Conservation (phyloP, 2,888 invertebrate genomes). For the Apamea anceps region DNA sequence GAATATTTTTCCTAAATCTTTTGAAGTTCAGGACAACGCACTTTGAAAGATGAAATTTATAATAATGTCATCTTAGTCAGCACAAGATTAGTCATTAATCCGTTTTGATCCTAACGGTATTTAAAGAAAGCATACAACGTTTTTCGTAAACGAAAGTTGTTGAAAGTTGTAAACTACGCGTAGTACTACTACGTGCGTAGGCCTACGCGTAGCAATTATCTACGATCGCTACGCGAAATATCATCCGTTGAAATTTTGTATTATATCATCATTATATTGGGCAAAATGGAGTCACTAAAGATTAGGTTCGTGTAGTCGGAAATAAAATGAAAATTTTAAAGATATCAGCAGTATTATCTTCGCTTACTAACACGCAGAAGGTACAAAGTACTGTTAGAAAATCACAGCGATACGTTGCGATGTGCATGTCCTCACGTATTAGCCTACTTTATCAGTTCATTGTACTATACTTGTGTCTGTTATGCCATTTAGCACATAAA, state of each 20-base stretch:
- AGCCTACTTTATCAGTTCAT: constrained; percentile 67
- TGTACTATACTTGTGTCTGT: constrained; percentile 58
- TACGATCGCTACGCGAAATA: constrained; percentile 24
- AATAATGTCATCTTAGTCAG: background rate
- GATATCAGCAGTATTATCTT: constrained; percentile 3
- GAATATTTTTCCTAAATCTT: background rate
- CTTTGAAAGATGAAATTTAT: background rate
- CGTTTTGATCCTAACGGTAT: background rate
- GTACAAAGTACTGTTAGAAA: constrained; percentile 55
- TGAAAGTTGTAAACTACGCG: background rate
- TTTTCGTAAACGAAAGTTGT: background rate
- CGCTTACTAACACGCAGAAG: constrained; percentile 13
- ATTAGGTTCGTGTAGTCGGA: background rate
- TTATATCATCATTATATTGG: background rate
- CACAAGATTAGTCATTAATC: background rate
- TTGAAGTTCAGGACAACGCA: background rate
- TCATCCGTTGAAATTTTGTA: background rate
- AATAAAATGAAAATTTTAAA: background rate
- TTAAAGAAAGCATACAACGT: background rate
- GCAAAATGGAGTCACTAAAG: background rate
- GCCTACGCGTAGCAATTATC: constrained; percentile 18
- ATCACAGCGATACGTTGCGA: constrained; percentile 51
- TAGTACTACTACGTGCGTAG: constrained; percentile 6
- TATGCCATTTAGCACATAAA: constrained; percentile 52
- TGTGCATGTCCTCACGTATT: constrained; percentile 68